A percentile compares a stretch with the other conserved stretches of the same genome.
Evolutionary conservation across 1,140 invertebrate species (phyloP).

Genomic region (Odontomachus brunneus): DNA sequence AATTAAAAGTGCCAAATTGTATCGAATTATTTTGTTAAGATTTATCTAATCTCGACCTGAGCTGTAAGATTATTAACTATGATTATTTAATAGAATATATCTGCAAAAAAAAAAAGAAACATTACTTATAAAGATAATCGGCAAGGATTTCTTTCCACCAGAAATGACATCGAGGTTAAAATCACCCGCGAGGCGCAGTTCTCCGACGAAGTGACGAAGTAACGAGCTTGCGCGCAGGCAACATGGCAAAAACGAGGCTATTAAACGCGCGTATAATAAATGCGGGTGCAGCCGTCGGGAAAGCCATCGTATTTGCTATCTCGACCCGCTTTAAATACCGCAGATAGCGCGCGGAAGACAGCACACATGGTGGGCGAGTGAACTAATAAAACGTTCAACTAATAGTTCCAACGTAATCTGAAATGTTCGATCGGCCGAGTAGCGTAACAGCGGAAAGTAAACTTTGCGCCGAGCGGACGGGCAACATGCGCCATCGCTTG

Average conservation of each 20-base stretch:
- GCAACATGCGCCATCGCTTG: background rate
- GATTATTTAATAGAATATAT: too few relatives aligned
- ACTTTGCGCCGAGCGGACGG: background rate
- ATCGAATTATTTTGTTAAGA: too few relatives aligned
- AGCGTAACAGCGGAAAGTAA: background rate
- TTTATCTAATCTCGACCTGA: too few relatives aligned
- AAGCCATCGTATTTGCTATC: slow-evolving; percentile 37
- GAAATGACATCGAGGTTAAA: too few relatives aligned
- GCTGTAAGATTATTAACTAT: too few relatives aligned
- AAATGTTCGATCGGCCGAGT: slow-evolving; percentile 20
- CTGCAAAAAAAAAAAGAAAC: too few relatives aligned
- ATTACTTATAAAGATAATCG: too few relatives aligned
- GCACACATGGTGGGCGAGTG: background rate
- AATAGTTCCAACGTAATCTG: slow-evolving; percentile 46
- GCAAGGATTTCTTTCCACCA: too few relatives aligned
- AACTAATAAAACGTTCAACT: slow-evolving; percentile 40
- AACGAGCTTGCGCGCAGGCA: background rate
- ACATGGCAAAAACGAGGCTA: slow-evolving; percentile 27
- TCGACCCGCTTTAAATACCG: slow-evolving; percentile 33
- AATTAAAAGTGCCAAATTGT: too few relatives aligned
- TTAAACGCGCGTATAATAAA: slow-evolving; percentile 49
- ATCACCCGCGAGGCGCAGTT: too few relatives aligned
- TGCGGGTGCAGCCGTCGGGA: slow-evolving; percentile 36
- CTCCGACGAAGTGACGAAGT: background rate
- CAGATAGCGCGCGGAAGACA: slow-evolving; percentile 10